Evolutionary conservation across 2,113 vertebrate genomes (phyloP), one percentile per base, ranked within the genome.

Genomic region (Anolis sagrei): DNA sequence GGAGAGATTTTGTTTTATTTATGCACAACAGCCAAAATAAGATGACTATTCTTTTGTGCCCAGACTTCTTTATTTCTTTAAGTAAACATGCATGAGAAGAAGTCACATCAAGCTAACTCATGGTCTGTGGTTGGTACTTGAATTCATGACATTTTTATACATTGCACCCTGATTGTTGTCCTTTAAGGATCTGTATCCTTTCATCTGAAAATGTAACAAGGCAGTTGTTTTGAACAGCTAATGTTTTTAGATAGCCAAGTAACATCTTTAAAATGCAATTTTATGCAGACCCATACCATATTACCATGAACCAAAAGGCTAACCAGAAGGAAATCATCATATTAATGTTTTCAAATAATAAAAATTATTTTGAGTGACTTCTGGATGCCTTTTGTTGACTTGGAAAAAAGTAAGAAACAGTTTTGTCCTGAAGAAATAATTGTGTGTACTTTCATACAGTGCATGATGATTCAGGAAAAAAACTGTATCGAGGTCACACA

Each of bases 151-250:
- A 91, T 95, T 95, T 93, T 95, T 95, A 96, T 92, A 97, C 96
- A 95, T 96, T 94, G 95, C 96, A 95, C 95, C 95, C 96, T 95
- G 92, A 96, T 96, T 96, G 95, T 97, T 97, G 96, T 96, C 96
- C 95, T 97, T 97, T 96, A 97, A 97, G 97, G 97, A 97, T 97
- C 95, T 96, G 95, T 93, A 86, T 90, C 95, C 94, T 95, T 97
- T 97, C 97, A 97, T 96, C 96, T 97, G 97, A 96, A 95, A 89
- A 88, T 94, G 90, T 95, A 97, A 97, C 97, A 97, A 97, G 97
- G 97, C 96, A 97, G 96, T 91, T 97, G 96, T 97, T 97, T 96
- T 93, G 95, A 95, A 93, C 39, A 92, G 76, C 93, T 98, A 98
- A 98, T 96, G 96, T 96, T 95, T 96, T 97, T 96, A 98, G 97